phyloP scores from a whole-genome alignment of 2,113 vertebrate genomes.

The Prolemur simus region DNA sequence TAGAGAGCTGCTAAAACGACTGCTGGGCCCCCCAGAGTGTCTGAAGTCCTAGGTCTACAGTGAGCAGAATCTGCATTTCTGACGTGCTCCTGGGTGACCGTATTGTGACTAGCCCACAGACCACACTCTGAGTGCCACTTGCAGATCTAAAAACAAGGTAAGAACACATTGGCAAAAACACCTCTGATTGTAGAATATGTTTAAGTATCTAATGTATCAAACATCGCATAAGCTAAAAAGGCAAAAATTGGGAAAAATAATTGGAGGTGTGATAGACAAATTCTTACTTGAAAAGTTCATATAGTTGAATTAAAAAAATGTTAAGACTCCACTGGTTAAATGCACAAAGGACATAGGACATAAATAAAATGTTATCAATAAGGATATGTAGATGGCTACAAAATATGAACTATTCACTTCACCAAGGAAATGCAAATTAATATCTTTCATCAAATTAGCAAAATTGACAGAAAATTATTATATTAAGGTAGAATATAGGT shows the following conservation, averaged over 20 bases:
- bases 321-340: background rate
- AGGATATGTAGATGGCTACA: background rate
- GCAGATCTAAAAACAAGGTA: background rate
- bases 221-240: background rate
- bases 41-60: background rate
- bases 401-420: background rate
- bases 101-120: background rate
- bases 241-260: background rate
- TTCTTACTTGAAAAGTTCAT: background rate
- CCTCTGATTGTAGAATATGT: background rate
- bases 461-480: background rate
- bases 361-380: background rate
- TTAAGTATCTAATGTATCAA: background rate
- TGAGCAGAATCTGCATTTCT: background rate
- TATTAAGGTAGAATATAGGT: background rate
- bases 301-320: background rate
- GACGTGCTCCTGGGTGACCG: background rate
- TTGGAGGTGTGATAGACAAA: background rate
- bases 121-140: background rate
- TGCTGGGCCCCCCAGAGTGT: background rate
- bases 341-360: background rate
- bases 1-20: background rate
- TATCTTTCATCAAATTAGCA: background rate
- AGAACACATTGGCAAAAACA: background rate
- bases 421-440: background rate